Base-by-base conservation (phyloP, 2,113 vertebrate species). In the Leptobrachium leishanense region DNA sequence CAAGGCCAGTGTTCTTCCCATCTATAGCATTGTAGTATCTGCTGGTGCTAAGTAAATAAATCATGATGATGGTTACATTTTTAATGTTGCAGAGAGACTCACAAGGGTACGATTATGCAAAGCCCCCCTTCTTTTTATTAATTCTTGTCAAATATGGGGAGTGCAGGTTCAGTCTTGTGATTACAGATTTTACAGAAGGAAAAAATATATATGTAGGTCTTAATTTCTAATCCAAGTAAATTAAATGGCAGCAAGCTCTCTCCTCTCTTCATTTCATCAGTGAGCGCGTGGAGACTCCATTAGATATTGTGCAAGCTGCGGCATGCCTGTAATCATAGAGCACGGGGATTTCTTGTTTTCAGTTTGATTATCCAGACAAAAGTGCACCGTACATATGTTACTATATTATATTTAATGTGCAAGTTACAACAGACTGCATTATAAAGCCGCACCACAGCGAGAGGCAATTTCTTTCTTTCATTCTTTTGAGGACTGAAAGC, bases 281-380 rank as follows among this genome's bases (percentile, higher is more conserved):
- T 59, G 42, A 20, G 42, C 68, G n/a, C 54, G 13, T 62, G 54
- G 39, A 68, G 41, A n/a, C 43, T 73, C 63, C n/a, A 74, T 81
- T 68, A 62, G 64, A 42, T 54, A 68, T 42, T 81, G 9, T 62
- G 20, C 78, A 74, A 68, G 78, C 73, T 62, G 71, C 2, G 15
- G 54, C 78, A 50, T 81, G 78, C 15, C 78, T 81, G 72, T 81
- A 74, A 63, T 81, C 53, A 57, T 74, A 68, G 64, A 59, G 13
- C 71, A 68, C 7, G 64, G 71, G 39, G 15, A 42, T 74, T 74
- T 74, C 78, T 74, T 59, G 54, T 63, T 74, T 41, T 67, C 67
- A 54, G 71, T 68, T 81, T 81, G 71, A 74, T 68, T 68, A 73
- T 43, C 73, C 43, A 72, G 50, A 66, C 42, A 46, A 43, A 57